Conservation (phyloP, 2,113 vertebrate genomes). For the Anser brachyrhynchus region DNA sequence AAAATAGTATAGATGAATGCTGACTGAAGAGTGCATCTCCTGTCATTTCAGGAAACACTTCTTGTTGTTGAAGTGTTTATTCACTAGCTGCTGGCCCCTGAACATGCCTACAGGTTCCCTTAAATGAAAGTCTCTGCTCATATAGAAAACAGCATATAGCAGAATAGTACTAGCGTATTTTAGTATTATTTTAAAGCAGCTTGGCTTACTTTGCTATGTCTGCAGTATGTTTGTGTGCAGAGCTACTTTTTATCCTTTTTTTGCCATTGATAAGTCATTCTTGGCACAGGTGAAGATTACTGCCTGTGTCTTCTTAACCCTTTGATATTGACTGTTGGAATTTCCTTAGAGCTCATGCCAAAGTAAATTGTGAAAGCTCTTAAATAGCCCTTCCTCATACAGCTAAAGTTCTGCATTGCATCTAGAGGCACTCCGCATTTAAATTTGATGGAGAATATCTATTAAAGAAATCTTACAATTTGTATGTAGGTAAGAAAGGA, state of each 20-base stretch:
- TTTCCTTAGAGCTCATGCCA: neutral
- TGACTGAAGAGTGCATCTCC: neutral
- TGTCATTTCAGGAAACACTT: neutral
- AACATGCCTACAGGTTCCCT: neutral
- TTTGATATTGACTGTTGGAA: neutral
- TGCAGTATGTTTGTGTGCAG: neutral
- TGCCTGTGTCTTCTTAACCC: neutral
- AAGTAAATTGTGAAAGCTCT: conserved; percentile 4
- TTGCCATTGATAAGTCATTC: neutral
- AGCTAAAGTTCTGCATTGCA: neutral
- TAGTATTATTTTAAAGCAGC: neutral
- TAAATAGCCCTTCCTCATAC: neutral
- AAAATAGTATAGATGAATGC: neutral
- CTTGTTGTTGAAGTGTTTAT: neutral
- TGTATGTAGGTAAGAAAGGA: neutral
- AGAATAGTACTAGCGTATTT: neutral
- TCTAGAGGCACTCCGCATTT: neutral
- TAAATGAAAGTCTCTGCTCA: neutral
- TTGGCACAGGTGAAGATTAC: neutral
- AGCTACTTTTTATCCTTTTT: neutral
- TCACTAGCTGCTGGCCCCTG: neutral
- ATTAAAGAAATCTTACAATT: fast-evolving
- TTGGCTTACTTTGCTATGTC: neutral
- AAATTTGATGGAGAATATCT: neutral
- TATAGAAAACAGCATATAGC: neutral